Base-by-base conservation (phyloP, 2,888 invertebrate genomes). In the Rosalia funebris region DNA sequence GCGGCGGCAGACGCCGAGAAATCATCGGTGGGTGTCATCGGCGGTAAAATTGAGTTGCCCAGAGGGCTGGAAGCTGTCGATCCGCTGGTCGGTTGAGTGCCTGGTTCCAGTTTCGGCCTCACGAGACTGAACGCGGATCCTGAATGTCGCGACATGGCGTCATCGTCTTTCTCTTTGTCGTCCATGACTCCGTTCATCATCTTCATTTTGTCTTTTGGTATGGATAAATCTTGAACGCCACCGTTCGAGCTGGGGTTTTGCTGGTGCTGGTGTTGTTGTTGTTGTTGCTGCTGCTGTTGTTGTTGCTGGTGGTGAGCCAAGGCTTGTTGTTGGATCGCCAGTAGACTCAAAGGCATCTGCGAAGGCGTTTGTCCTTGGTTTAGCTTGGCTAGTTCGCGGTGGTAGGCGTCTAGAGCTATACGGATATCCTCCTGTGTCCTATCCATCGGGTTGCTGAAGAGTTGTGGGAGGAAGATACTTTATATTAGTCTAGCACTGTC, bases 331-430 rank as follows among this genome's bases (percentile, higher is more conserved):
- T 93, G 85, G 1, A 92, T 93, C 71, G 93, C 84, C 44, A 93
- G 84, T 66, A 88, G 77, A 25, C 87, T 79, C 48, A 88, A 87
- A 70, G 90, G 84, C 71, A 85, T 85, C 14, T 81, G 80, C 1
- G 86, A 86, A 9, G 75, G 72, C 57, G 74, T 72, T 60, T 75
- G 78, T 34, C 71, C 74, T 7, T 88, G 88, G 77, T 92, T 95
- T 68, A 97, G 84, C 81, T 96, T 95, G 75, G 93, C 91, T 65
- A 98, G 86, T 82, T 98, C 97, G 66, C 96, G 89, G 79, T 95
- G 95, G 83, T 96, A 96, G 17, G 95, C 92, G 76, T 95, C 95
- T 41, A 96, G 82, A 9, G 95, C 94, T 84, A 95, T 85, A 37
- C 95, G 89, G 75, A 96, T 92, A 74, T 96, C 95, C 72, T 96